Evolutionary conservation across 1,140 invertebrate genomes (phyloP), one percentile per base, ranked within the genome.

Genomic region (Acyrthosiphon pisum): DNA sequence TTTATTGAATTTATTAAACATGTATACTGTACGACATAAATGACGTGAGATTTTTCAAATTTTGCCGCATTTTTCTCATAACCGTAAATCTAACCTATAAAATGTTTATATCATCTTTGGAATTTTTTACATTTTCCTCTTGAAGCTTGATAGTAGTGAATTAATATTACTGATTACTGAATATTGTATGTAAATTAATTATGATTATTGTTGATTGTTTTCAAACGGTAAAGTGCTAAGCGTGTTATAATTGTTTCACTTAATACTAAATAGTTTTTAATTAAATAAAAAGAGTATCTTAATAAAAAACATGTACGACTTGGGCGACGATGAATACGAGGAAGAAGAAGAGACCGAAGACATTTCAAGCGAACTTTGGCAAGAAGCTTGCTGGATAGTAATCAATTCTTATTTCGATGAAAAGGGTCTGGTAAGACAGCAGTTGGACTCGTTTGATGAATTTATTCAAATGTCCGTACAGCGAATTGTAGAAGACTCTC

Each of bases 381-480:
- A 99, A 95, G 99, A 99, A 96, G 99, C 99, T n/a, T 99, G 99
- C 95, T 99, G 99, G 99, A 99, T 99, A 95, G 99, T 99, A 83
- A 99, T 99, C 94, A 99, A 99, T 95, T 98, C 99, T 6, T 99
- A 99, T 95, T 99, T 99, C 95, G 99, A 99, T 95, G 99, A 99
- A 95, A 99, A 99, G 96, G 99, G 98, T 95, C 96, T 99, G 84
- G 99, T 99, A n/a, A 96, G 99, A 90, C 99, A 99, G 95, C 99
- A 99, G 95, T 95, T 99, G 94, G 99, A 99, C 95, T 99, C 98
- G 94, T 99, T 99, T 95, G 99, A 99, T 96, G 99, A 99, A 96
- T 99, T 99, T 95, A 99, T 99, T 95, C 99, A 99, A 95, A 99
- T 99, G 99, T 99, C 99, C 23, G 99, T 99, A 41, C 99, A 99